Percentiles rank a stretch among this genome's conserved stretches.
phyloP scores from a whole-genome alignment of 2,797 vertebrate species.

The Acrocephalus scirpaceus region DNA sequence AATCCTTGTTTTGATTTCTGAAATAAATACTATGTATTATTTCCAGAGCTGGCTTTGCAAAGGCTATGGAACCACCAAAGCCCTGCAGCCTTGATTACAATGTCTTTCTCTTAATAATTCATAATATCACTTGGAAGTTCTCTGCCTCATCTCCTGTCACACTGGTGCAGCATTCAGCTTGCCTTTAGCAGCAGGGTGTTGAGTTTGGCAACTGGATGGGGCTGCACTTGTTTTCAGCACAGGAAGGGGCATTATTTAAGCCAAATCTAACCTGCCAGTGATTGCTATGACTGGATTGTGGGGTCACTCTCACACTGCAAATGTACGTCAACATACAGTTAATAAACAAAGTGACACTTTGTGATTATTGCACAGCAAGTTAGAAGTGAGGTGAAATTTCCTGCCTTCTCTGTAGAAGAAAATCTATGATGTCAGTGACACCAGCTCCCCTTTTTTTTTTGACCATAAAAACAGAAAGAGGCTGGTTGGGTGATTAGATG shows the following conservation, averaged over 20 bases:
- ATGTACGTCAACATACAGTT: conserved; percentile 67
- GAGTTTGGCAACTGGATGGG: neutral
- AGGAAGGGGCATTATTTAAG: neutral
- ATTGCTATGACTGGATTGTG: conserved; percentile 18
- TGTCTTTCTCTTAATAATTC: neutral
- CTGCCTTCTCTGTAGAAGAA: conserved; percentile 79
- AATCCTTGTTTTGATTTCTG: neutral
- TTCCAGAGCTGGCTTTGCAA: neutral
- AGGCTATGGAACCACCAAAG: neutral
- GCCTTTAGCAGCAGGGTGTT: neutral
- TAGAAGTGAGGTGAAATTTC: conserved; percentile 82
- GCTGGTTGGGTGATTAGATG: neutral
- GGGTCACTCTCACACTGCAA: conserved; percentile 4
- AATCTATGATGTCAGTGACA: conserved; percentile 78
- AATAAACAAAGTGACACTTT: conserved; percentile 65
- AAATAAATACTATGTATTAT: neutral
- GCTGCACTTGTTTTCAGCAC: neutral
- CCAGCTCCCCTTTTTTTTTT: conserved; percentile 52
- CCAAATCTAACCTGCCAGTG: conserved; percentile 18
- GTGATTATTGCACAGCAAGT: conserved; percentile 77
- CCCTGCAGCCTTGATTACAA: neutral
- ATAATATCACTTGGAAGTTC: neutral
- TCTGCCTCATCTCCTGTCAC: neutral
- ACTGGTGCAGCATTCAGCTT: neutral
- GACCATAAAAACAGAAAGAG: neutral